Conservation (phyloP, 2,113 vertebrate species). For the Limnothrissa miodon region DNA sequence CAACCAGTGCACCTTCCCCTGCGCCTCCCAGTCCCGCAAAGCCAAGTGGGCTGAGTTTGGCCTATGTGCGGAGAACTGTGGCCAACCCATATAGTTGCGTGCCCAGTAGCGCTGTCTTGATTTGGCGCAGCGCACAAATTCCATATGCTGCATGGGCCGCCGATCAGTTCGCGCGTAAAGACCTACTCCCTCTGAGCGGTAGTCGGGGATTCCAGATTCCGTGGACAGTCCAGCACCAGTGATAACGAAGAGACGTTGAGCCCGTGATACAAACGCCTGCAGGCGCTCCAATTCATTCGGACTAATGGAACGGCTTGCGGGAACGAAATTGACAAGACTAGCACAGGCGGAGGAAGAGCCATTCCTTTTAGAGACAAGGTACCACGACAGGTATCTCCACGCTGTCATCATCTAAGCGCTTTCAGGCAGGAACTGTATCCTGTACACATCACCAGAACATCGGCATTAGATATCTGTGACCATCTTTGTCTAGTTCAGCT, state of each 20-base stretch:
- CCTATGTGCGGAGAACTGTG: constrained; percentile 83
- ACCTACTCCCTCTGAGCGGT: constrained; percentile 89
- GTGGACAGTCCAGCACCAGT: constrained; percentile 93
- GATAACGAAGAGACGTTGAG: constrained; percentile 82
- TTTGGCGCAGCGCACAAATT: constrained; percentile 79
- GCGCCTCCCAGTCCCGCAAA: constrained; percentile 81
- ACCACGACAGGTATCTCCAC: constrained; percentile 39
- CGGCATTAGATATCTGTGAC: background rate
- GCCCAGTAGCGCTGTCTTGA: constrained; percentile 95
- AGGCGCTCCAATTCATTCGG: constrained; percentile 72
- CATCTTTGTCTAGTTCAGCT: background rate
- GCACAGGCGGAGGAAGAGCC: constrained; percentile 46
- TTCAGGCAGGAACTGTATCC: background rate
- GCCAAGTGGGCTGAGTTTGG: constrained; percentile 83
- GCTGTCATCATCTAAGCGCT: constrained; percentile 57
- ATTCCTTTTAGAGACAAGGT: constrained; percentile 25
- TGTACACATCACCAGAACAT: background rate
- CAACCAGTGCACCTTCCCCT: constrained; percentile 87
- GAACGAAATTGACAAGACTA: constrained; percentile 72
- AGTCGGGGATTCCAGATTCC: constrained; percentile 94
- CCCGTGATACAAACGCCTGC: constrained; percentile 77
- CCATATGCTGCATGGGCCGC: constrained; percentile 81
- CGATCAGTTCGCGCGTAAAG: constrained; percentile 86
- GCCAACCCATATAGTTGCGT: constrained; percentile 93
- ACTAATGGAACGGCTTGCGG: constrained; percentile 75